phyloP scores from a whole-genome alignment of 2,113 vertebrate species.

The Halichoerus grypus region DNA sequence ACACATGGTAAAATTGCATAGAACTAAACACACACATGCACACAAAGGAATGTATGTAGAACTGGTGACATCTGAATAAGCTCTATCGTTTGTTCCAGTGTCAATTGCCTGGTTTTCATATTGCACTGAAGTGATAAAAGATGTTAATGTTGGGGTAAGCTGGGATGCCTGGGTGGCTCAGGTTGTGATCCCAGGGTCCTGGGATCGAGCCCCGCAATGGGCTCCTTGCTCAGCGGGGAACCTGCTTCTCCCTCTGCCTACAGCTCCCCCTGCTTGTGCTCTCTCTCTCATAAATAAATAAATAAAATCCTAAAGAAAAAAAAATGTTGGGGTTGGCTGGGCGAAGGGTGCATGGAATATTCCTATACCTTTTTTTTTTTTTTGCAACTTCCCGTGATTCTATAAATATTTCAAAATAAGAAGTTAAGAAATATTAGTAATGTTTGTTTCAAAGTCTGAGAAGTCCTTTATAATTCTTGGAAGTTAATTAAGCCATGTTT shows the following conservation, averaged over 20 bases:
- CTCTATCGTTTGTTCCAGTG: background rate
- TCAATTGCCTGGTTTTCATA: background rate
- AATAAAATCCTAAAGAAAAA: too few species aligned
- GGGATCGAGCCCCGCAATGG: background rate
- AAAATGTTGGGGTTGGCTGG: background rate
- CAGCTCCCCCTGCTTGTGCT: background rate
- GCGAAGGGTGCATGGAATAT: background rate
- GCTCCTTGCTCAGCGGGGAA: background rate
- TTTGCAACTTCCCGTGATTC: background rate
- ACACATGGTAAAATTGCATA: background rate
- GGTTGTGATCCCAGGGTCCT: too few species aligned
- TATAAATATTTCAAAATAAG: slow-evolving; percentile 33
- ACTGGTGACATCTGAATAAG: background rate
- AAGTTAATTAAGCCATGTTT: slow-evolving; percentile 7
- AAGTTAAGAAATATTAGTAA: background rate
- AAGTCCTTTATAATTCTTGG: slow-evolving; percentile 4
- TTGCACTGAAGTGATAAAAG: background rate
- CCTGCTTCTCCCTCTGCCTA: background rate
- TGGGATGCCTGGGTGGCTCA: background rate
- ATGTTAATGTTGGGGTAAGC: background rate
- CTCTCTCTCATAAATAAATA: background rate
- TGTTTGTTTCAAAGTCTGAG: background rate
- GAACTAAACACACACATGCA: background rate
- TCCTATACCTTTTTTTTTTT: background rate
- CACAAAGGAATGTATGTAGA: background rate